Base-by-base conservation (phyloP, 2,888 invertebrate species). In the Acleris laterana region DNA sequence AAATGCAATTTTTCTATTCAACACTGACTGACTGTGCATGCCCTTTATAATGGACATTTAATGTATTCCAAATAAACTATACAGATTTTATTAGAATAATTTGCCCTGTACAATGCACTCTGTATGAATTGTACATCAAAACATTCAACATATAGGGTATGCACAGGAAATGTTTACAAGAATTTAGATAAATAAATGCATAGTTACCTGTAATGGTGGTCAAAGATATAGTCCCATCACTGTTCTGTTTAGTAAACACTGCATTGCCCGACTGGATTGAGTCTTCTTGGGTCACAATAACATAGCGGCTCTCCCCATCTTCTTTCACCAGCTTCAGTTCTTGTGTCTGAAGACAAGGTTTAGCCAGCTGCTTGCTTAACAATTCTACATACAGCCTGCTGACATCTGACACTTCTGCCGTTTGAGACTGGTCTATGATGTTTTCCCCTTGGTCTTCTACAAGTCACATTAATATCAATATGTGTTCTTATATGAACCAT, bases 151-250 rank as follows among this genome's bases (percentile, higher is more conserved):
- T 28, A 9, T 3, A 7, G 7, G 6, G 28, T 2, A 28, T 7
- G 28, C 6, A 9, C 9, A 32, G 32, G 32, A 32, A 13, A 38
- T 38, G 38, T 13, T 38, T 38, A 13, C 38, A 32, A 32, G 4
- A 13, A 38, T 38, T 38, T 38, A 38, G 13, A 38, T 13, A 3
- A 3, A 38, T 9, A 38, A 38, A 13, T 38, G 38, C 46, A n/a
- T 17, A 17, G n/a, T 68, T 77, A 90, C 90, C 90, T 79, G 84
- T 80, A 0, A 85, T 72, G 60, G 86, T 79, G 46, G 87, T 88
- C 65, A 91, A 74, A 22, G 90, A 89, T 72, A 93, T 86, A 70
- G 90, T 90, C 1, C 90, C 92, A 83, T 92, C 90, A 74, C 82
- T 80, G 67, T 90, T 89, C 72, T 90, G 90, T 71, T 87, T 91